Conservation (phyloP, 1,140 invertebrate species). For the Drosophila tristis region DNA sequence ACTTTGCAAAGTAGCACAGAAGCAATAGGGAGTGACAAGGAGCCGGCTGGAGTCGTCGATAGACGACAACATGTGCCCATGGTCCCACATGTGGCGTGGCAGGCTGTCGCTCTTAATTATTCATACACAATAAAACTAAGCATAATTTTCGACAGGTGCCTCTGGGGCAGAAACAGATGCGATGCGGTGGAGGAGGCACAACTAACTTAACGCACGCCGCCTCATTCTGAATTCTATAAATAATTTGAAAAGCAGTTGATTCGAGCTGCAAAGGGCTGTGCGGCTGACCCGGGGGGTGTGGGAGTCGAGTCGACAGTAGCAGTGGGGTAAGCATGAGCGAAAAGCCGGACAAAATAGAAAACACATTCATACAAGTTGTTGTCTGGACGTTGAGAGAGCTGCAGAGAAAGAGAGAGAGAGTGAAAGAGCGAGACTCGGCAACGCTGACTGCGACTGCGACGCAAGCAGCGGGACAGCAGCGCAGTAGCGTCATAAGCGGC, state of each 20-base stretch:
- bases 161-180: too few relatives aligned
- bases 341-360: slow-evolving; percentile 66
- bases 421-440: background rate
- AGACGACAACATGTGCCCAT: slow-evolving; percentile 35
- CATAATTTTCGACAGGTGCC: slow-evolving; percentile 55
- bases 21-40: background rate
- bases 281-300: background rate
- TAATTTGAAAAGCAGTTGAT: slow-evolving; percentile 76
- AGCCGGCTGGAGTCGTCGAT: slow-evolving; percentile 17
- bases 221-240: slow-evolving; percentile 80
- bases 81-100: slow-evolving; percentile 63
- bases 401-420: background rate
- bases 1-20: background rate
- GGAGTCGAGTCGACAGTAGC: background rate
- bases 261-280: slow-evolving; percentile 47
- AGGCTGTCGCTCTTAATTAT: slow-evolving; percentile 63
- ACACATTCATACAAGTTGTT: slow-evolving; percentile 81
- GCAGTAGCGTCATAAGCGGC: slow-evolving; percentile 47
- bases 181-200: background rate
- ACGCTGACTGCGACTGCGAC: slow-evolving; percentile 19
- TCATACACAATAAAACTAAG: slow-evolving; percentile 72
- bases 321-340: background rate
- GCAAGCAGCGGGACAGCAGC: slow-evolving; percentile 17
- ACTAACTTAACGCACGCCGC: slow-evolving; percentile 47
- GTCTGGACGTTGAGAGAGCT: slow-evolving; percentile 14